Evolutionary conservation across 1,140 invertebrate genomes (phyloP).

Genomic region (Drosophila chauvacae): DNA sequence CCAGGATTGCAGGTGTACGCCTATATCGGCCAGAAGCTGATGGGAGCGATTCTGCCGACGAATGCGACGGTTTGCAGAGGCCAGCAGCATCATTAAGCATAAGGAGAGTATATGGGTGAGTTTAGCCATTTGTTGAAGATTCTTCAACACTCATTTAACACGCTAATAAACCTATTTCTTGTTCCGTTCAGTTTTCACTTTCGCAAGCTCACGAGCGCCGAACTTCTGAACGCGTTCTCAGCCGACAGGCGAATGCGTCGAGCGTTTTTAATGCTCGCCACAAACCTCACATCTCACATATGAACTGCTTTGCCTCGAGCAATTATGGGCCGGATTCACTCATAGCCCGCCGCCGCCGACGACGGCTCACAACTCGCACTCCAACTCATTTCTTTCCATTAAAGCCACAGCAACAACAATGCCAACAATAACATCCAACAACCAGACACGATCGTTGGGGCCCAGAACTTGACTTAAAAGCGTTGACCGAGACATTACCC

Average conservation of each 20-base stretch:
- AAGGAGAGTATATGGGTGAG: not conserved
- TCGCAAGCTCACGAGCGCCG: conserved; percentile 21
- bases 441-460: conserved; percentile 19
- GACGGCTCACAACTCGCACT: conserved; percentile 32
- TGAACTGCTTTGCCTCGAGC: conserved; percentile 44
- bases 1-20: conserved; percentile 36
- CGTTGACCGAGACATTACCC: conserved; percentile 79
- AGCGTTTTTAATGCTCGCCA: conserved; percentile 57
- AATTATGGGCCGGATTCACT: conserved; percentile 33
- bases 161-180: not conserved
- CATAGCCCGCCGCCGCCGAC: not conserved
- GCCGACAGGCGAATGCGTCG: conserved; percentile 49
- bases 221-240: conserved; percentile 78
- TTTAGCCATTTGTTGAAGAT: not conserved
- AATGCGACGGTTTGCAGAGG: conserved; percentile 8
- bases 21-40: conserved; percentile 54
- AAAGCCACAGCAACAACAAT: conserved; percentile 34
- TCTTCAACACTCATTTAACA: not conserved
- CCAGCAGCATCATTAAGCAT: not conserved
- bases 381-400: conserved; percentile 69
- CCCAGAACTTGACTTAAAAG: conserved; percentile 78
- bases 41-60: conserved; percentile 56
- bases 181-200: not conserved
- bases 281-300: conserved; percentile 21
- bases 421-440: not conserved